A percentile compares a stretch with the other conserved stretches of the same genome.
phyloP scores from a whole-genome alignment of 2,113 vertebrate species.

The Oncorhynchus keta region DNA sequence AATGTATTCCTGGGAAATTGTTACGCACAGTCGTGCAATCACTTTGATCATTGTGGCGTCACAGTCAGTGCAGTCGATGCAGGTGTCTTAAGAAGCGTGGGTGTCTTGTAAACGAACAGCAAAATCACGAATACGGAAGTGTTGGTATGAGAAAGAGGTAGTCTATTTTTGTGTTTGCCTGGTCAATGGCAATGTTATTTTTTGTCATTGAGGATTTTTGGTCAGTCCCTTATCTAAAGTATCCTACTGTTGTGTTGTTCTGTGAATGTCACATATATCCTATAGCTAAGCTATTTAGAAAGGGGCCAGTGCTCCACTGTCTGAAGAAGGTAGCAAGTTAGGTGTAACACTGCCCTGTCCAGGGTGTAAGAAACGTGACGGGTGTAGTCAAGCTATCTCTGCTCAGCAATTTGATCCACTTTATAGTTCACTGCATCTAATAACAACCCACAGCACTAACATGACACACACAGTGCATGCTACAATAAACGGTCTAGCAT shows the following conservation, averaged over 20 bases:
- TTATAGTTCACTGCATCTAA: not conserved
- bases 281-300: not conserved
- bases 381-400: constrained; percentile 28
- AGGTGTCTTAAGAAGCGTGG: not conserved
- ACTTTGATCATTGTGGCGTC: not conserved
- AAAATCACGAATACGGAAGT: not conserved
- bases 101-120: not conserved
- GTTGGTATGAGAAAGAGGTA: not conserved
- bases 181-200: not conserved
- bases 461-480: not conserved
- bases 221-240: no score
- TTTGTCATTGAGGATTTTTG: not conserved
- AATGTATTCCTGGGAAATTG: no score
- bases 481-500: not conserved
- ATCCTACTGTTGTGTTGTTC: no score
- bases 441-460: not conserved
- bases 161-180: not conserved
- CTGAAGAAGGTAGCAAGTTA: not conserved
- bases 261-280: not conserved
- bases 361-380: constrained; percentile 23
- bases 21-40: not conserved
- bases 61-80: not conserved
- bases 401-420: constrained; percentile 35
- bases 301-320: not conserved
- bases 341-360: not conserved